Conservation (phyloP, 2,888 invertebrate species). For the Onthophagus sagittarius region DNA sequence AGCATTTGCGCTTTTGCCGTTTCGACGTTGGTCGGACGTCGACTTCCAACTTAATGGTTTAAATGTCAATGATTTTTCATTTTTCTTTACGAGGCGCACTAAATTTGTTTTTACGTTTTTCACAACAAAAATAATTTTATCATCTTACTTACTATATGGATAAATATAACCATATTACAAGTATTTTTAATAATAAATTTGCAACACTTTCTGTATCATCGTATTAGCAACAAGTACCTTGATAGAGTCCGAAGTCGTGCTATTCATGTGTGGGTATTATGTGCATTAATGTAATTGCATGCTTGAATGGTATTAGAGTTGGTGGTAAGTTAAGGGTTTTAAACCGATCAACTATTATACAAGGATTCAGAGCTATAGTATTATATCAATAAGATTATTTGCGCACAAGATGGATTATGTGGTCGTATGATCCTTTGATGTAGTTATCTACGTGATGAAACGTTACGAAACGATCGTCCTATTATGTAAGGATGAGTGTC, state of each 20-base stretch:
- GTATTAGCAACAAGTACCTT: too few species aligned
- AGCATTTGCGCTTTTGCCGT: constrained; percentile 22
- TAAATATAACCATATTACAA: too few species aligned
- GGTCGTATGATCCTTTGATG: not conserved
- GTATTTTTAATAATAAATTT: too few species aligned
- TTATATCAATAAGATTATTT: not conserved
- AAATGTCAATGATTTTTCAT: constrained; percentile 2
- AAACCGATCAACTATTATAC: too few species aligned
- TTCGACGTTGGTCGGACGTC: constrained; percentile 4
- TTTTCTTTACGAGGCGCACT: not conserved
- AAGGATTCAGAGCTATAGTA: not conserved
- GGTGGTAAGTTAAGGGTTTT: too few species aligned
- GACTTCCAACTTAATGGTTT: not conserved
- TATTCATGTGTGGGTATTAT: too few species aligned
- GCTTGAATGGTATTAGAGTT: too few species aligned
- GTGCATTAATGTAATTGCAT: too few species aligned
- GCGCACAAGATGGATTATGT: not conserved
- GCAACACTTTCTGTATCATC: too few species aligned
- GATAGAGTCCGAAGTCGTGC: too few species aligned
- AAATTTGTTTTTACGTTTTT: not conserved
- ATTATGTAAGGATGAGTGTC: not conserved
- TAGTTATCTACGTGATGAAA: not conserved
- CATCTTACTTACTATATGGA: too few species aligned
- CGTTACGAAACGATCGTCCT: not conserved
- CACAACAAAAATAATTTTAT: not conserved